A percentile compares a stretch with the other conserved stretches of the same genome.
These are phyloP conservation scores for Cliona cf. orientalis DNA, from an alignment of 37 sponge, comb jelly and placozoan genomes.

Conservation along the genomic window DNA sequence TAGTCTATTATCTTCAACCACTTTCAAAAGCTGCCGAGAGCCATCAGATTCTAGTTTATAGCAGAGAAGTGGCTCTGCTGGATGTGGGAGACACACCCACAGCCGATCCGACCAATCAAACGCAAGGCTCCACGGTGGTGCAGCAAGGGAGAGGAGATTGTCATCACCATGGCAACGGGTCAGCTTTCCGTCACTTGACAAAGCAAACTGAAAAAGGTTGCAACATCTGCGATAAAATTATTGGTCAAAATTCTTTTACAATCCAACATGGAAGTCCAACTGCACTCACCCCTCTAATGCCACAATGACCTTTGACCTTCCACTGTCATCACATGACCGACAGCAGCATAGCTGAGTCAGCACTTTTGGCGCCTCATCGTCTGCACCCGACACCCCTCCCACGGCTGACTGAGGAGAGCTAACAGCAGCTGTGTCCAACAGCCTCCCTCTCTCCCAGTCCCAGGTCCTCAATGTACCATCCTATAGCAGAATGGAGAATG, in stretches of 20 bases:
- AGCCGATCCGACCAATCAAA: constrained; percentile 55
- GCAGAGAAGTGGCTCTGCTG: constrained; percentile 32
- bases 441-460: constrained; percentile 27
- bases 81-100: constrained; percentile 58
- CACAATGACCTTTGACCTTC: constrained; percentile 5
- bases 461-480: constrained; percentile 38
- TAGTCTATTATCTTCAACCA: background rate
- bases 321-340: constrained; percentile 13
- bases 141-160: background rate
- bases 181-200: constrained; percentile 34
- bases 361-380: background rate
- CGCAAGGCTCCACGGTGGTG: constrained; percentile 25
- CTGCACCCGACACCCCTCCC: background rate
- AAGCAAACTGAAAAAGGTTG: constrained; percentile 1
- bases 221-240: constrained; percentile 20
- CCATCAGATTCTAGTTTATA: background rate
- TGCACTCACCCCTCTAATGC: background rate
- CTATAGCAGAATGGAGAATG: constrained; percentile 1
- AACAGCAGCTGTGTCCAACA: constrained; percentile 29
- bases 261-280: too few relatives aligned
- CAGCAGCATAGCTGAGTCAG: constrained; percentile 26
- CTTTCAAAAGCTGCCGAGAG: too few relatives aligned
- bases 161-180: background rate
- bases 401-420: background rate
- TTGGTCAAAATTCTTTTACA: too few relatives aligned